phyloP scores from a whole-genome alignment of 2,113 vertebrate genomes.

The Nanger granti region DNA sequence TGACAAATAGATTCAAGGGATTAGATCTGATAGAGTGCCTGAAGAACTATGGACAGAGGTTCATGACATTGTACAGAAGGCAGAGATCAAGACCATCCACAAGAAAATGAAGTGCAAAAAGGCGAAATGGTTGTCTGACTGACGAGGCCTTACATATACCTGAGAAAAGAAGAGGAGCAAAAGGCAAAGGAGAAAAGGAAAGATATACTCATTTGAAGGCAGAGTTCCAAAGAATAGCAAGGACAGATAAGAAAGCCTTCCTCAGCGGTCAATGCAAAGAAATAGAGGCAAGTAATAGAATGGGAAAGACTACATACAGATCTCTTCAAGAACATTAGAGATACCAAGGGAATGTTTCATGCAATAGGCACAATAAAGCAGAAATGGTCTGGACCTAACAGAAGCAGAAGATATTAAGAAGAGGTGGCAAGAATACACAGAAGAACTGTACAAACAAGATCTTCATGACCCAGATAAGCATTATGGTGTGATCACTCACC shows the following conservation, averaged over 20 bases:
- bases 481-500: not conserved
- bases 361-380: not conserved
- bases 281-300: not conserved
- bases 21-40: no score
- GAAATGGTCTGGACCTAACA: not conserved
- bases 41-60: no score
- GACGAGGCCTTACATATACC: rapidly evolving
- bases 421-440: not conserved
- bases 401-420: not conserved
- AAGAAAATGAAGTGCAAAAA: not conserved
- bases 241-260: not conserved
- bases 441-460: not conserved
- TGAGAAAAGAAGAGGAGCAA: not conserved
- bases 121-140: rapidly evolving
- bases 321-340: not conserved
- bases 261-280: not conserved
- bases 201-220: not conserved
- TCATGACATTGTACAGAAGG: no score
- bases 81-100: no score
- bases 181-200: not conserved
- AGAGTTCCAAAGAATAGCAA: not conserved
- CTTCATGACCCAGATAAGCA: not conserved
- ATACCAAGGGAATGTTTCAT: not conserved
- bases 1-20: not conserved
- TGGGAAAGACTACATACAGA: not conserved